Percentiles rank a stretch among this genome's conserved stretches.
Conservation (phyloP, 2,888 invertebrate genomes). For the Spodoptera picta region DNA sequence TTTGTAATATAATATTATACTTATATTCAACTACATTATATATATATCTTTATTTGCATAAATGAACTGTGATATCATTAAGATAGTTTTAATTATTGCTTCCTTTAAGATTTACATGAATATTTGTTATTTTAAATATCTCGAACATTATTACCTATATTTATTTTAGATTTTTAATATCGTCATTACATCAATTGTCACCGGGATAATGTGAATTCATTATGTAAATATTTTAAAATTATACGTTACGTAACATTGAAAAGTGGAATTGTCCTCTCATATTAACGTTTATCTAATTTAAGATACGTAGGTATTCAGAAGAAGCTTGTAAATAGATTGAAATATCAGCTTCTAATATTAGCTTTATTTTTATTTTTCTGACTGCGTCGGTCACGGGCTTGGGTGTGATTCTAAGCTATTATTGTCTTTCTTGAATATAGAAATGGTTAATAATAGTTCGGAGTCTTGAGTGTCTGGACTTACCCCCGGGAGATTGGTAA, state of each 20-base stretch:
- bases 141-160: conserved; percentile 39
- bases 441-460: too few species aligned
- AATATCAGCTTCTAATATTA: conserved; percentile 66
- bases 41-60: conserved; percentile 83
- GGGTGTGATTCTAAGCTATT: too few species aligned
- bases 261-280: conserved; percentile 83
- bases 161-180: conserved; percentile 51
- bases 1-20: conserved; percentile 23
- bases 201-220: conserved; percentile 63
- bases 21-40: conserved; percentile 56
- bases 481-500: too few species aligned
- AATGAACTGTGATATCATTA: conserved; percentile 88
- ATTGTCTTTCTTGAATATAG: too few species aligned
- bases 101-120: conserved; percentile 64
- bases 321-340: conserved; percentile 83
- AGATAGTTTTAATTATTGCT: conserved; percentile 84
- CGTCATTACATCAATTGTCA: conserved; percentile 61
- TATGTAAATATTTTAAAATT: conserved; percentile 76
- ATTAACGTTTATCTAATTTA: conserved; percentile 61
- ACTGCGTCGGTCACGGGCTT: too few species aligned
- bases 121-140: conserved; percentile 50
- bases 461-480: too few species aligned
- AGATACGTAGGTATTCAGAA: conserved; percentile 66
- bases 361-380: conserved; percentile 32
- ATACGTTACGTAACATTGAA: conserved; percentile 64